Evolutionary conservation across 2,888 invertebrate species (phyloP).

Genomic region (Criorhina ranunculi): DNA sequence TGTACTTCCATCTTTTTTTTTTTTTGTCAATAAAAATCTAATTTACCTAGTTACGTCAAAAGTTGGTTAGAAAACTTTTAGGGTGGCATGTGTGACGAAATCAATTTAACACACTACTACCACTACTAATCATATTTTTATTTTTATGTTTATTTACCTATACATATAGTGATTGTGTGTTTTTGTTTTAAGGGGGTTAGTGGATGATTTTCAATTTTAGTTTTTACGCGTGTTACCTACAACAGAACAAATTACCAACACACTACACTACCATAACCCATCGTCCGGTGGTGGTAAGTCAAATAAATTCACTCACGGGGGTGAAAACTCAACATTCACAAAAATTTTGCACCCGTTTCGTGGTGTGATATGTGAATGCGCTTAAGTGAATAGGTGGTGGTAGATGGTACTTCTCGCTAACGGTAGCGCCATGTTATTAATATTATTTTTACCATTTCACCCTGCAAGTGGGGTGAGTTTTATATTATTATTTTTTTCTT

Average conservation of each 20-base stretch:
- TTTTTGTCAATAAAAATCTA: constrained; percentile 29
- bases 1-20: background rate
- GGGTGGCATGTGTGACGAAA: constrained; percentile 65
- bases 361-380: constrained; percentile 39
- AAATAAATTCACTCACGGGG: constrained; percentile 47
- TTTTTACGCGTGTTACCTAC: constrained; percentile 44
- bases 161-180: constrained; percentile 10
- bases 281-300: constrained; percentile 32
- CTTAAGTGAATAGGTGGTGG: constrained; percentile 12
- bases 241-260: constrained; percentile 10
- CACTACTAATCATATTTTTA: constrained; percentile 6
- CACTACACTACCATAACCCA: constrained; percentile 27
- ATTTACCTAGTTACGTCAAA: constrained; percentile 59
- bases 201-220: constrained; percentile 41
- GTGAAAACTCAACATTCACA: constrained; percentile 38
- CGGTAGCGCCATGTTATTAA: constrained; percentile 64
- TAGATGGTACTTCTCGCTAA: background rate
- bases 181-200: constrained; percentile 53
- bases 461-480: constrained; percentile 58
- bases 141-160: constrained; percentile 60
- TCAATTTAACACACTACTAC: constrained; percentile 57
- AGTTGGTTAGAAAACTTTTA: constrained; percentile 13
- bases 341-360: constrained; percentile 34
- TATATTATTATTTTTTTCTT: constrained; percentile 1
- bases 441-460: constrained; percentile 61